Base-by-base conservation (phyloP, 2,888 invertebrate species). In the Agrenia bidenticulata region DNA sequence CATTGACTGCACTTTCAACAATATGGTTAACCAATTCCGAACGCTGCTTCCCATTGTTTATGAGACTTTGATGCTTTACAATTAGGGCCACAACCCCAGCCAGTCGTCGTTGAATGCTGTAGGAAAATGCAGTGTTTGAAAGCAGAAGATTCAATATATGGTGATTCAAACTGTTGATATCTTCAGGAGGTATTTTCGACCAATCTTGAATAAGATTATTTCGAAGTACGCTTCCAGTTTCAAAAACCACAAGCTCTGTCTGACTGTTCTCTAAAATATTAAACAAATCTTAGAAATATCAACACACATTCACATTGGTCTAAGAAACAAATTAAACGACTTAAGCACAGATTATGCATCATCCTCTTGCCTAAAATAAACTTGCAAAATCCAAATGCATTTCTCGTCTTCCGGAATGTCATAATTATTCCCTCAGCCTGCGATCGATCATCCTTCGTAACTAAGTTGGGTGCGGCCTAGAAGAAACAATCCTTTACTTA, bases 201-300 rank as follows among this genome's bases (percentile, higher is more conserved):
- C 94, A 94, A 82, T 94, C 93, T 77, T 90, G 83, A 60, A 94
- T 87, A 11, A 94, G 82, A 17, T 90, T 89, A 74, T 87, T 85
- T 81, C 91, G 92, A 64, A 94, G 81, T 21, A 92, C 85, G 67
- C 89, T 88, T 5, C 90, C 92, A 53, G 92, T 87, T 83, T 95
- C 94, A 82, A 93, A 95, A 59, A 92, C 81, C 5, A 94, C 90
- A 82, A 91, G 92, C 77, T 89, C 89, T 60, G 86, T 85, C 64
- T 83, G 81, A 41, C 87, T 87, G 66, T 85, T 86, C 79, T 90
- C 89, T 80, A 74, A 54, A 70, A 73, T 57, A 61, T 64, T 1
- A 68, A 24, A 62, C 21, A 37, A 15, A n/a, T 27, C 32, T 17
- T 23, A 11, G 4, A 26, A 50, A 27, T 53, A 2, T 4, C 24